phyloP scores from a whole-genome alignment of 2,113 vertebrate genomes.

The Eulacestoma nigropectus region DNA sequence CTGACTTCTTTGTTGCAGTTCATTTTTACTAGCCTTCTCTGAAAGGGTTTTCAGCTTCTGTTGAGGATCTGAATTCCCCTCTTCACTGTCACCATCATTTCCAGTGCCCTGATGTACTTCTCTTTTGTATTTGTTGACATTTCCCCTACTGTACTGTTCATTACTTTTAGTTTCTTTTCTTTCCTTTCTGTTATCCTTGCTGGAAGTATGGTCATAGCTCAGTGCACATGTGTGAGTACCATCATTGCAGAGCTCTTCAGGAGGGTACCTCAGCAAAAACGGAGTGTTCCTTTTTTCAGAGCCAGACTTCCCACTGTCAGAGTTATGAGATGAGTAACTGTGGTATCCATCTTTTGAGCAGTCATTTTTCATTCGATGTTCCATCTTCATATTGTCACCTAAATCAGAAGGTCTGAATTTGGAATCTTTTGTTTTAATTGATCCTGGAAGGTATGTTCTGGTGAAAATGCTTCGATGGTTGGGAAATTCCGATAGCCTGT shows the following conservation, averaged over 20 bases:
- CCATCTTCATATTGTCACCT: constrained; percentile 52
- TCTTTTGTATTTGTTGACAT: constrained; percentile 51
- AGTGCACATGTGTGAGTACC: neutral
- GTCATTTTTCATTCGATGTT: constrained; percentile 56
- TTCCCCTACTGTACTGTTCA: constrained; percentile 43
- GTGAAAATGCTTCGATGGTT: constrained; percentile 60
- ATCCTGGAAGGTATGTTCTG: constrained; percentile 2
- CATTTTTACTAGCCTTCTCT: constrained; percentile 64
- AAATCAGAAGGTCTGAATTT: constrained; percentile 52
- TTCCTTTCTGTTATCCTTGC: constrained; percentile 63
- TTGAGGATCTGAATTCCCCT: constrained; percentile 30
- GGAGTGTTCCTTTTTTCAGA: constrained; percentile 59
- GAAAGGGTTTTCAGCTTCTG: constrained; percentile 41
- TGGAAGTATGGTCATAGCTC: constrained; percentile 39
- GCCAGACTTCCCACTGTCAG: constrained; percentile 46
- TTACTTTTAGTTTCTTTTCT: constrained; percentile 61
- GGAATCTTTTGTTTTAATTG: constrained; percentile 64
- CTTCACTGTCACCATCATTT: constrained; percentile 40
- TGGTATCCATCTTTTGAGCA: constrained; percentile 53
- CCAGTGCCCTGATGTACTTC: neutral
- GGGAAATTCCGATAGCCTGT: constrained; percentile 68
- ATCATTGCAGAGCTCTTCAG: constrained; percentile 50
- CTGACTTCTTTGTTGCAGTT: constrained; percentile 59
- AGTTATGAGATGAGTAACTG: constrained; percentile 33
- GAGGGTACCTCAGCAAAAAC: neutral